Base-by-base conservation (phyloP, 1,140 invertebrate genomes). In the Drosophila rhopaloa region DNA sequence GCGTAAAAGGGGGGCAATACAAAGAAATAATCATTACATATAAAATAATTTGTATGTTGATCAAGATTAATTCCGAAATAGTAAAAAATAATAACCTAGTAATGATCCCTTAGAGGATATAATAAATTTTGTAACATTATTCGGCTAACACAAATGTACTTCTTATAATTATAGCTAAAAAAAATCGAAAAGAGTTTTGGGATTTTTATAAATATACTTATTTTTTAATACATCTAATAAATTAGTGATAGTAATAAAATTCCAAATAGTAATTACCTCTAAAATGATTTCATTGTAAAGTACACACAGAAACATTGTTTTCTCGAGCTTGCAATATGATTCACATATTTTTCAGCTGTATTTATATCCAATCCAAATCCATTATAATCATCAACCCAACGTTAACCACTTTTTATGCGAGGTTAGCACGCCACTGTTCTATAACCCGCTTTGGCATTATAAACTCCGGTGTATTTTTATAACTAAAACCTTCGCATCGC, bases 381-480 rank as follows among this genome's bases (percentile, higher is more conserved):
- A 59, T 29, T 24, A 19, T 43, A 43, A 63, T 63, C 11, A 2
- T 19, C 35, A 32, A 27, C 50, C 65, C n/a, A 13, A 19, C 10
- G 32, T 13, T 14, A 32, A 40, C 11, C 65, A 10, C 37, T 35
- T 70, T 51, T 51, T 44, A 65, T 53, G 50, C 37, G 41, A 48
- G 27, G 37, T 43, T 44, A 56, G 51, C 50, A 58, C 77, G 82
- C 66, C 80, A 61, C 77, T 81, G 84, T 50, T 51, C 76, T 78
- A 84, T 89, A 78, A 89, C 73, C 77, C 84, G 72, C 76, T 81
- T 89, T 81, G 84, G 84, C 85, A 90, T 89, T 89, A 89, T 89
- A 89, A 89, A 89, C 82, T 88, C 73, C 63, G 63, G 71, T 82
- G 68, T 90, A 83, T 79, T 91, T 88, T 90, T 90, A 90, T 91